Evolutionary conservation across 2,888 invertebrate genomes (phyloP), one percentile per base, ranked within the genome.

Genomic region (Ophonus ardosiacus): DNA sequence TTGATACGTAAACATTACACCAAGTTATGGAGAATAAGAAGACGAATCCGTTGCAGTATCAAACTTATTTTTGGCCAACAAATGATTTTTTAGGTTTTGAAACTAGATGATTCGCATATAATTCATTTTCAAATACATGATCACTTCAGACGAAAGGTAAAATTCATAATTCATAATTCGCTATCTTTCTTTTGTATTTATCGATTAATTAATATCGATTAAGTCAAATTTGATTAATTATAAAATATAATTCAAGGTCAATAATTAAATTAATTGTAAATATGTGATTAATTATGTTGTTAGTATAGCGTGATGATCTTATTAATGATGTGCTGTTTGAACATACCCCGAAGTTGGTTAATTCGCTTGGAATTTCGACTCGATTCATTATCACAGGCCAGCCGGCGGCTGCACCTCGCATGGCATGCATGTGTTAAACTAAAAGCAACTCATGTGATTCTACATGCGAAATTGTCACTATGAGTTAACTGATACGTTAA

Each of bases 201-300:
- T n/a, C 13, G 51, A 76, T 76, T 51, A 76, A 76, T 74, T 74
- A 74, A 74, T 74, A 74, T 76, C 51, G 76, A 76, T 76, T 76
- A 76, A 51, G 76, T 76, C 76, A 76, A 17, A 2, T 8, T 21
- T 51, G 43, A 76, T 76, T 15, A 76, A 76, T 76, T 21, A 56
- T 24, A 76, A 51, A 21, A 51, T 43, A 10, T 13, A 24, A 76
- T 76, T 51, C 51, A 51, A 76, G 76, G 40, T 76, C 76, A 76
- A 76, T 76, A 76, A 68, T 76, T 38, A 76, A 21, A 76, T 76
- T 51, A 18, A 76, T 43, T 51, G 56, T 78, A 57, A 57, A 78
- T 57, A 78, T 78, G 56, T 78, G 78, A 78, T 78, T 56, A 78
- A 78, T 78, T 78, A 57, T 24, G 40, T 57, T 31, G 78, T 78